Evolutionary conservation across 2,888 invertebrate genomes (phyloP).

Genomic region (Hyposoter didymator): DNA sequence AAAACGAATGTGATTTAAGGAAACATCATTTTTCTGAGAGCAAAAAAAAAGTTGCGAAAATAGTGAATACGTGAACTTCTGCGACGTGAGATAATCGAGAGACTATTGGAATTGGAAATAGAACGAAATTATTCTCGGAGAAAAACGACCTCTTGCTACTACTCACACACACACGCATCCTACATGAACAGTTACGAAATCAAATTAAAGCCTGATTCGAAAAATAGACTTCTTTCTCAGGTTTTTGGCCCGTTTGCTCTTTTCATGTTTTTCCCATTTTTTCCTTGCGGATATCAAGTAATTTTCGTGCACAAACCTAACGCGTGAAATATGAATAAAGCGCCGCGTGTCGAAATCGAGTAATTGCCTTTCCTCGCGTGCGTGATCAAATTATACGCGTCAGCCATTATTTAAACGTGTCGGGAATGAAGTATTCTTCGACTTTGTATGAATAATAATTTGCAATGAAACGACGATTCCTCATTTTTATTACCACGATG

Average conservation of each 20-base stretch:
- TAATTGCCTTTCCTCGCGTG: not conserved
- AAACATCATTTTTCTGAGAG: not conserved
- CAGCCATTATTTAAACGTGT: not conserved
- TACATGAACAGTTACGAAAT: not conserved
- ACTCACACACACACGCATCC: not conserved
- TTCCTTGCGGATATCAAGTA: not conserved
- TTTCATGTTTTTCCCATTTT: not conserved
- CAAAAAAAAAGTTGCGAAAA: not conserved
- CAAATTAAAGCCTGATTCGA: not conserved
- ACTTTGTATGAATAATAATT: not conserved
- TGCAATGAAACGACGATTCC: not conserved
- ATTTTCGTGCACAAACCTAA: not conserved
- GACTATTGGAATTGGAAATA: constrained; percentile 37
- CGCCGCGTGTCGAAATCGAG: not conserved
- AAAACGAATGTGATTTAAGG: not conserved
- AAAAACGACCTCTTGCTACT: not conserved
- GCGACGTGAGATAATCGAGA: constrained; percentile 8
- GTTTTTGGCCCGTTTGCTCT: not conserved
- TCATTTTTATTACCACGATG: not conserved
- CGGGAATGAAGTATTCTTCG: not conserved
- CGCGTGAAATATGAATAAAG: not conserved
- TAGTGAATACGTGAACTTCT: not conserved
- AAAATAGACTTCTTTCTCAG: not conserved
- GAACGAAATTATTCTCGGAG: constrained; percentile 11
- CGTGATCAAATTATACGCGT: not conserved